These are phyloP conservation scores for Hemibagrus guttatus DNA, from an alignment of 2,797 vertebrate species.

Conservation along the genomic window DNA sequence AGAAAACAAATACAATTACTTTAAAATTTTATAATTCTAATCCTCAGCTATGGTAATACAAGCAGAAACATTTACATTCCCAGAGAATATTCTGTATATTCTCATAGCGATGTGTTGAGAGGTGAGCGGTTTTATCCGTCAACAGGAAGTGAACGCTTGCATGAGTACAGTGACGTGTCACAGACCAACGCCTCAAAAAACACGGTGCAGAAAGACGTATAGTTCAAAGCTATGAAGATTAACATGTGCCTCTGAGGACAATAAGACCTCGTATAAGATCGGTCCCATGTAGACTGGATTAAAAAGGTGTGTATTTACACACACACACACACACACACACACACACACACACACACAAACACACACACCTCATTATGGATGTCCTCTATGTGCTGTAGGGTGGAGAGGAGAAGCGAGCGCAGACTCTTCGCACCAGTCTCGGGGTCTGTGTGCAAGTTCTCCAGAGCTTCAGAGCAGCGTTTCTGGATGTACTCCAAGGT, in stretches of 20 bases:
- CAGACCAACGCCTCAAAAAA: not conserved
- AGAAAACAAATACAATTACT: not conserved
- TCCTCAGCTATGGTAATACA: not conserved
- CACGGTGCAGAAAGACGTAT: not conserved
- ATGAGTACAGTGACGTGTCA: not conserved
- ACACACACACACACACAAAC: slow-evolving; percentile 28
- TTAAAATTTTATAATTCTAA: not conserved
- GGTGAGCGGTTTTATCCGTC: not conserved
- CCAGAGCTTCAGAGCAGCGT: slow-evolving; percentile 83
- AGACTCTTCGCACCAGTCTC: slow-evolving; percentile 75
- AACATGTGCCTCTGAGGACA: not conserved
- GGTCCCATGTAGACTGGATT: not conserved
- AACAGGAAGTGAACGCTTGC: not conserved
- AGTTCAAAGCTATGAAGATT: not conserved
- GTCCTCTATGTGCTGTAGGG: slow-evolving; percentile 86
- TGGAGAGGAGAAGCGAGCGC: slow-evolving; percentile 77
- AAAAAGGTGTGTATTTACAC: not conserved
- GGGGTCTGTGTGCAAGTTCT: slow-evolving; percentile 79
- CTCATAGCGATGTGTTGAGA: not conserved
- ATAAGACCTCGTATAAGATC: not conserved
- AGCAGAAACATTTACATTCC: not conserved
- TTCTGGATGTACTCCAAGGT: slow-evolving; percentile 89
- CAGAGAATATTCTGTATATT: not conserved
- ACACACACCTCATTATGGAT: slow-evolving; percentile 92
- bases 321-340: not conserved